Evolutionary conservation across 2,113 vertebrate genomes (phyloP).

Genomic region (Ceyx margarethae): DNA sequence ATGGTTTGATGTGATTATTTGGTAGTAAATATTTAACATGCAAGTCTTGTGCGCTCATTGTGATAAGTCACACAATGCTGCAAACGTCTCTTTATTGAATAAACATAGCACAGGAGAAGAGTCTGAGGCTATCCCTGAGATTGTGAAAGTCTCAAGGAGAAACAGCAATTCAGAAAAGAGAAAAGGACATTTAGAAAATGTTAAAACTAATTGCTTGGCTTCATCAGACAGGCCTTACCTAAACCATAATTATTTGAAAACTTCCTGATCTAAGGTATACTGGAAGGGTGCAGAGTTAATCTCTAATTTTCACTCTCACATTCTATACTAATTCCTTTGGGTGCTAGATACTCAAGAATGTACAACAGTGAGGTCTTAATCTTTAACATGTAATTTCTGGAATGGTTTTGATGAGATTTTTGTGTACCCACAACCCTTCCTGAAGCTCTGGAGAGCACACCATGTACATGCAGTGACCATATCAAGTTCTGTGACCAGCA

Average conservation of each 20-base stretch:
- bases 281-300: not conserved
- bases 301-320: not conserved
- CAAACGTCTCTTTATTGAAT: conserved; percentile 5
- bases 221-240: not conserved
- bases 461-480: fast-evolving
- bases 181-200: not conserved
- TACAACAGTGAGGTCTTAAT: not conserved
- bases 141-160: conserved; percentile 35
- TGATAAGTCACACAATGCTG: conserved; percentile 48
- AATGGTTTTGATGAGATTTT: not conserved
- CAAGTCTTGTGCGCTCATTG: conserved; percentile 41
- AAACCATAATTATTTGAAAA: not conserved
- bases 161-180: not conserved
- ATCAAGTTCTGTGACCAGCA: not conserved
- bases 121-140: not conserved
- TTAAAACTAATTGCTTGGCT: not conserved
- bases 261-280: not conserved
- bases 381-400: not conserved
- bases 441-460: not conserved
- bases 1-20: conserved; percentile 45
- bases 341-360: not conserved
- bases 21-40: conserved; percentile 48
- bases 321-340: not conserved
- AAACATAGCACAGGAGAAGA: not conserved
- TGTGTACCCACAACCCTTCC: not conserved